Conservation (phyloP, 2,888 invertebrate species). For the Conops quadrifasciatus region DNA sequence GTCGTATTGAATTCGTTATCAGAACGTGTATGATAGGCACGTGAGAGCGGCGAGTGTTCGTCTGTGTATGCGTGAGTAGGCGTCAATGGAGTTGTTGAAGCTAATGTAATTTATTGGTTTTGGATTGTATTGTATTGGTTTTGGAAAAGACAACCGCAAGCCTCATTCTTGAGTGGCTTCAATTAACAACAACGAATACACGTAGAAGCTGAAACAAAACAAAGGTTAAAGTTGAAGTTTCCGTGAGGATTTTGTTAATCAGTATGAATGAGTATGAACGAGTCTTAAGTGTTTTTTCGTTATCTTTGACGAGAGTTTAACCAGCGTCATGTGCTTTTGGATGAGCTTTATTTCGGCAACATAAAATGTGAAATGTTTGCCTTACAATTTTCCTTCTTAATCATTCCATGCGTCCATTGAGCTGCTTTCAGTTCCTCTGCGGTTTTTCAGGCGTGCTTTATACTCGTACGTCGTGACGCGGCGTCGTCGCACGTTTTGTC, state of each 20-base stretch:
- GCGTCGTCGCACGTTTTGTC: not conserved
- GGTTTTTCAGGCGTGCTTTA: not conserved
- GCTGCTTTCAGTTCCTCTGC: not conserved
- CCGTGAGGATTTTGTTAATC: too few species aligned
- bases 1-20: not conserved
- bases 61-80: not conserved
- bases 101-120: not conserved
- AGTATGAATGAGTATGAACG: too few species aligned
- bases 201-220: not conserved
- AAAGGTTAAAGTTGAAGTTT: not conserved
- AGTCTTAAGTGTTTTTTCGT: too few species aligned
- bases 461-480: too few species aligned
- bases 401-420: too few species aligned
- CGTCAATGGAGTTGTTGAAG: not conserved
- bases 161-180: not conserved
- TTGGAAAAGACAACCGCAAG: not conserved
- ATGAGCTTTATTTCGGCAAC: too few species aligned
- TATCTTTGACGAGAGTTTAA: too few species aligned
- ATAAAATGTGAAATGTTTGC: too few species aligned
- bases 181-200: not conserved
- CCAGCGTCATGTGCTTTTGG: too few species aligned
- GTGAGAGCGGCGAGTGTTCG: not conserved
- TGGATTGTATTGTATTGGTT: not conserved
- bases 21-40: too few species aligned
- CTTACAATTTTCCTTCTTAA: too few species aligned